Evolutionary conservation across 1,140 invertebrate species (phyloP).

Genomic region (Chironomus tepperi): DNA sequence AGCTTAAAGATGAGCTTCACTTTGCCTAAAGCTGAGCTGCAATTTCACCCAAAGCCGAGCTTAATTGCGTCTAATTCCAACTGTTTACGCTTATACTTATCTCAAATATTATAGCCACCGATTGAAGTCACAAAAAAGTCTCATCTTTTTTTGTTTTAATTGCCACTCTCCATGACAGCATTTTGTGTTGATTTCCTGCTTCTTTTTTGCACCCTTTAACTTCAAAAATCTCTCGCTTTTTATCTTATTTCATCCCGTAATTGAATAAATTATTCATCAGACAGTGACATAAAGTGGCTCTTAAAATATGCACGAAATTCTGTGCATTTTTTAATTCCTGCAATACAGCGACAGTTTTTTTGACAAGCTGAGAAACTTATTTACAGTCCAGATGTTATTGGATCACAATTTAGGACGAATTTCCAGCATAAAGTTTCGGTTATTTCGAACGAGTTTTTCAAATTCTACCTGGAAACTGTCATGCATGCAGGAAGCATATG

Average conservation of each 20-base stretch:
- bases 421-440: neutral
- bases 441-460: neutral
- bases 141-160: neutral
- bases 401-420: neutral
- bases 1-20: too few species aligned
- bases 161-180: neutral
- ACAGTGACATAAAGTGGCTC: slow-evolving; percentile 1
- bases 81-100: too few species aligned
- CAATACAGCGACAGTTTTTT: too few species aligned
- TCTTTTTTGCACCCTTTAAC: neutral
- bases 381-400: neutral
- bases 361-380: neutral
- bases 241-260: neutral
- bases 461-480: neutral
- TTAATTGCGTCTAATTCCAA: too few species aligned
- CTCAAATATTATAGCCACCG: too few species aligned
- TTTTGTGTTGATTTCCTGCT: neutral
- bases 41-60: too few species aligned
- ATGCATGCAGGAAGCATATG: slow-evolving; percentile 11
- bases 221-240: neutral
- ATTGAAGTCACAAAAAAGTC: too few species aligned
- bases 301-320: neutral
- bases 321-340: neutral
- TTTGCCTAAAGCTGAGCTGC: too few species aligned
- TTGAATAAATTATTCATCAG: slow-evolving; percentile 9